Conservation (phyloP, 2,113 vertebrate species). For the Stictonetta naevosa region DNA sequence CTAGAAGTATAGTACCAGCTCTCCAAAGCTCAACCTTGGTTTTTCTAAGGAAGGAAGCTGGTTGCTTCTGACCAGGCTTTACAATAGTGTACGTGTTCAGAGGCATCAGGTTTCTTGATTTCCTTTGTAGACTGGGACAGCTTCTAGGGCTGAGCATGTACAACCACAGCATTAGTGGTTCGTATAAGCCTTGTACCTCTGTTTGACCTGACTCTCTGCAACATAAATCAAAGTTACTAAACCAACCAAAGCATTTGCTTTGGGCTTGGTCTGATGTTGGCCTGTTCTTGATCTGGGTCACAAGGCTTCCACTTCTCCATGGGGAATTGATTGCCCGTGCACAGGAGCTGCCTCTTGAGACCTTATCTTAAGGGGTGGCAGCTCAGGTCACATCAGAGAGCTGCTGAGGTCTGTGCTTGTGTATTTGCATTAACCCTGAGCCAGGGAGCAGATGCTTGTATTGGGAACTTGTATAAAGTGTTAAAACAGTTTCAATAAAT, state of each 20-base stretch:
- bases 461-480: conserved; percentile 77
- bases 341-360: background rate
- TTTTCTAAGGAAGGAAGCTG: background rate
- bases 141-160: background rate
- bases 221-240: background rate
- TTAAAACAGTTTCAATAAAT: conserved; percentile 82
- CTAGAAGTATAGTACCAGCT: background rate
- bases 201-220: conserved; percentile 31
- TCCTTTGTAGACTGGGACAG: background rate
- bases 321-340: background rate
- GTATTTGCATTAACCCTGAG: conserved; percentile 54
- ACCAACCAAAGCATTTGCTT: conserved; percentile 22
- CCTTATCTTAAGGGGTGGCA: background rate
- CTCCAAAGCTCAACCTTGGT: background rate
- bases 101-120: background rate
- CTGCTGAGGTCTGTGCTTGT: conserved; percentile 54
- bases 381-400: background rate
- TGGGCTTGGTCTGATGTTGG: conserved; percentile 3
- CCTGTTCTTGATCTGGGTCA: conserved; percentile 2
- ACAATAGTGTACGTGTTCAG: background rate
- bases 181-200: conserved; percentile 4
- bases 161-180: background rate
- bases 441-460: conserved; percentile 57
- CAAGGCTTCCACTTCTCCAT: background rate
- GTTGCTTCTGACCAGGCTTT: background rate